Evolutionary conservation across 1,140 invertebrate genomes (phyloP).

Genomic region (Drosophila kanapiae): DNA sequence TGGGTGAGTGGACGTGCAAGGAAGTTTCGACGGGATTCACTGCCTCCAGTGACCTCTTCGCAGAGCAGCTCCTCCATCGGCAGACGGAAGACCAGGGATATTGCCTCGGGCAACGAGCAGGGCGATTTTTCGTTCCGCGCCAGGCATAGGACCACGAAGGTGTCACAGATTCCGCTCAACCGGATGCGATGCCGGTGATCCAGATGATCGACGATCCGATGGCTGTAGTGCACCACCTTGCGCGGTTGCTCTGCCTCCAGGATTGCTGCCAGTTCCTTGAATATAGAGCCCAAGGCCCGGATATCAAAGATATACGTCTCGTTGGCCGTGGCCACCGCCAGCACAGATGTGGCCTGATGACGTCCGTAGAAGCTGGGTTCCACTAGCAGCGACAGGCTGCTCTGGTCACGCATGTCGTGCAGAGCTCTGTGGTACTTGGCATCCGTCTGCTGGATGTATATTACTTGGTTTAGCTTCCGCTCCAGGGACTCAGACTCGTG

Average conservation of each 20-base stretch:
- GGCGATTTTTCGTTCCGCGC: slow-evolving; percentile 19
- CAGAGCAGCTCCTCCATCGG: slow-evolving; percentile 37
- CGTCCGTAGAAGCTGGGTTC: slow-evolving; percentile 68
- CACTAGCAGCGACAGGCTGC: slow-evolving; percentile 45
- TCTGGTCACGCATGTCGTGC: slow-evolving; percentile 46
- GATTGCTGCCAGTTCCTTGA: slow-evolving; percentile 30
- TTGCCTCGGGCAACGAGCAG: slow-evolving; percentile 40
- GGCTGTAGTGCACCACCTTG: slow-evolving; percentile 63
- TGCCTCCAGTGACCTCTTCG: slow-evolving; percentile 34
- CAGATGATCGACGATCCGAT: slow-evolving; percentile 54
- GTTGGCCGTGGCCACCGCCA: slow-evolving; percentile 54
- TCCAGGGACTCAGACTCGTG: slow-evolving; percentile 31
- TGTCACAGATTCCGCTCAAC: slow-evolving; percentile 51
- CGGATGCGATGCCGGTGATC: slow-evolving; percentile 28
- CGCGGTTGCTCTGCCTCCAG: slow-evolving; percentile 40
- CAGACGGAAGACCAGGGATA: slow-evolving; percentile 38
- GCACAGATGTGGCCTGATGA: slow-evolving; percentile 31
- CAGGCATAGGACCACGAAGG: slow-evolving; percentile 54
- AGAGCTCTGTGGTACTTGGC: slow-evolving; percentile 42
- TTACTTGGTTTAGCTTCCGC: slow-evolving; percentile 32
- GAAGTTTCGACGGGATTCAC: slow-evolving; percentile 42
- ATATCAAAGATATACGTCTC: slow-evolving; percentile 59
- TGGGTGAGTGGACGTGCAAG: slow-evolving; percentile 33
- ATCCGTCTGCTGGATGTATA: slow-evolving; percentile 51
- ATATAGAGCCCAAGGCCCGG: slow-evolving; percentile 42